Base-by-base conservation (phyloP, 2,797 vertebrate species). In the Microctenopoma lineatum region DNA sequence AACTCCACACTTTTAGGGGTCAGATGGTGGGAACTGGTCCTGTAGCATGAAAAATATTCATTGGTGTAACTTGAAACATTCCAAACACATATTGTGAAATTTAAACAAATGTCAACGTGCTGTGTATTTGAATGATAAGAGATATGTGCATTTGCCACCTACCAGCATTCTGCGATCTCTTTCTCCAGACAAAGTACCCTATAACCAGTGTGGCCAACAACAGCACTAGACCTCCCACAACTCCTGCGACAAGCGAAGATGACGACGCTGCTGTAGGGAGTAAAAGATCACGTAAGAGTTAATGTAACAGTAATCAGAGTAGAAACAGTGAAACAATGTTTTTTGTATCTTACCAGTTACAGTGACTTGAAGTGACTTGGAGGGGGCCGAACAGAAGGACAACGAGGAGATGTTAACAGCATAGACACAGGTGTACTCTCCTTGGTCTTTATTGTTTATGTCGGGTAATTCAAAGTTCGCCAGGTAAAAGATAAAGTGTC, bases 351-450 rank as follows among this genome's bases (percentile, higher is more conserved):
- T 75, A 93, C 92, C 66, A 0, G 63, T 47, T 2, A 92, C 72
- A 34, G 5, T 79, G 72, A 93, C 41, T 54, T 77, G 55, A 34
- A 93, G 69, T 11, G 69, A 10, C 57, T 77, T 91, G 0, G 92
- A 92, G 1, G 87, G 81, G 26, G 1, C 0, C 0, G 93, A 94
- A 27, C 0, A 14, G 81, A 92, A 92, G 62, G 21, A 5, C 6
- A 7, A 0, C 0, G 87, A 61, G n/a, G 93, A 93, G 42, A 93
- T 68, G 66, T 88, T 91, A 0, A 93, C 27, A 2, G 18, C 13
- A n/a, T 84, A 94, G 65, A 81, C 7, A 55, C 93, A 94, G 16
- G 3, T 56, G 47, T 94, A 94, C 0, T 75, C 84, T 71, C 90
- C 93, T 75, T 91, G 85, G 7, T 86, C 26, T 47, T 75, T 11